Evolutionary conservation across 1,140 invertebrate genomes (phyloP), one percentile per base, ranked within the genome.

Genomic region (Neomicropteryx cornuta): DNA sequence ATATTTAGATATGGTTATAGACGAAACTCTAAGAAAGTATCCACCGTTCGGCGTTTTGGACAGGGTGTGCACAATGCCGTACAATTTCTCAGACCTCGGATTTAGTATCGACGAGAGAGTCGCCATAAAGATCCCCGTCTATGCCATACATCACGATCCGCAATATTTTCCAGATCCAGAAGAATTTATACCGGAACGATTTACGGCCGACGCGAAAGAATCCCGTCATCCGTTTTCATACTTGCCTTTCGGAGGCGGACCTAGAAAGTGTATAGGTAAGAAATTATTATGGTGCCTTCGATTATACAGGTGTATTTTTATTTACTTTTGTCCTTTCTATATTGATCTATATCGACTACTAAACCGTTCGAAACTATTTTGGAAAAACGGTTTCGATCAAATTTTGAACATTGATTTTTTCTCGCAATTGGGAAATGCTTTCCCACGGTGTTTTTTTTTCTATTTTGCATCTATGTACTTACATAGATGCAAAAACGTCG

Each of bases 221-320:
- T 47, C 50, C 4, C 58, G 76, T 24, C 65, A 62, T 33, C 64
- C 54, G 0, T 73, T 62, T 48, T 41, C 62, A 6, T 81, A 72
- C 49, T 48, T 85, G 29, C 74, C 82, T 2, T 87, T 84, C 53
- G 79, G 80, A 0, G 76, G 79, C 45, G 81, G 81, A 16, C 73
- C 73, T 3, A 61, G 80, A 3, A 76, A 72, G 48, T 83, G 81
- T 49, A 76, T 83, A 39, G 80, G 76, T 66, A 40, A 46, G 44
- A 42, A 1, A 22, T 32, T 13, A 44, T 58, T 4, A 46, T n/a
- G n/a, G n/a, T n/a, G n/a, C n/a, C n/a, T n/a, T n/a, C n/a, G n/a
- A n/a, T n/a, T n/a, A n/a, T n/a, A n/a, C n/a, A n/a, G n/a, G n/a
- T n/a, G n/a, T n/a, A n/a, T n/a, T n/a, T n/a, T n/a, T n/a, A n/a